Percentiles rank a stretch among this genome's conserved stretches.
These are phyloP conservation scores for Parotocinclus haroldoi DNA, from an alignment of 2,797 vertebrate genomes.

Conservation along the genomic window DNA sequence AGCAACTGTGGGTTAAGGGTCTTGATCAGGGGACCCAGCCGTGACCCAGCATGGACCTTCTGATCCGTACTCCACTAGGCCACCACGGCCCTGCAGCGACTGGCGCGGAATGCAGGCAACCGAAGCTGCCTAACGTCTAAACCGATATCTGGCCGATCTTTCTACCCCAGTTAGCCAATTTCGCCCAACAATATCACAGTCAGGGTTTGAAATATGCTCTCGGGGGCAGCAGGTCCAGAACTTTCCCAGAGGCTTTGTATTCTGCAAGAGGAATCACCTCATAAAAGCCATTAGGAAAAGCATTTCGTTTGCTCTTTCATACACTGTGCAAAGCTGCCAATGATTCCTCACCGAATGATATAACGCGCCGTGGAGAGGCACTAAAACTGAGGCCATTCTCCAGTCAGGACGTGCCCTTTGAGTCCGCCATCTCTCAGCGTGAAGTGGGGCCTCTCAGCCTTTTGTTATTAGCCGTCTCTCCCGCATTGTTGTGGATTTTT, in stretches of 20 bases:
- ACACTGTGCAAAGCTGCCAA: conserved; percentile 20
- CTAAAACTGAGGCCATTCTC: conserved; percentile 15
- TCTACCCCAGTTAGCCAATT: too few relatives aligned
- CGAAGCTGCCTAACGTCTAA: too few relatives aligned
- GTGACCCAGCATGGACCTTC: too few relatives aligned
- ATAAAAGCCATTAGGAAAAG: conserved; percentile 11
- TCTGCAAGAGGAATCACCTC: conserved; percentile 12
- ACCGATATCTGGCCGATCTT: too few relatives aligned
- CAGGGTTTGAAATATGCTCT: too few relatives aligned
- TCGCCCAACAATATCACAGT: too few relatives aligned
- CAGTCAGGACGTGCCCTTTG: conserved; percentile 22
- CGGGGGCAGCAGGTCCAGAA: conserved; percentile 6
- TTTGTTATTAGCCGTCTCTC: conserved; percentile 5
- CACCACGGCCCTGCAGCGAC: too few relatives aligned
- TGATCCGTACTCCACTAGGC: not conserved
- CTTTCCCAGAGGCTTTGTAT: not conserved
- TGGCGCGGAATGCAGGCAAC: too few relatives aligned
- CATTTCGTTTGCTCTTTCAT: conserved; percentile 1
- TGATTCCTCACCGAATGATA: conserved; percentile 22
- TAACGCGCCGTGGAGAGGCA: conserved; percentile 22
- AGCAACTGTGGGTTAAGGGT: too few relatives aligned
- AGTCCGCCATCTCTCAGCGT: not conserved
- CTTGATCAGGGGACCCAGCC: too few relatives aligned
- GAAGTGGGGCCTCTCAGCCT: conserved; percentile 27
- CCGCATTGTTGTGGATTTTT: conserved; percentile 7